A percentile compares a stretch with the other conserved stretches of the same genome.
Conservation (phyloP, 2,888 invertebrate species). For the Rutpela maculata region DNA sequence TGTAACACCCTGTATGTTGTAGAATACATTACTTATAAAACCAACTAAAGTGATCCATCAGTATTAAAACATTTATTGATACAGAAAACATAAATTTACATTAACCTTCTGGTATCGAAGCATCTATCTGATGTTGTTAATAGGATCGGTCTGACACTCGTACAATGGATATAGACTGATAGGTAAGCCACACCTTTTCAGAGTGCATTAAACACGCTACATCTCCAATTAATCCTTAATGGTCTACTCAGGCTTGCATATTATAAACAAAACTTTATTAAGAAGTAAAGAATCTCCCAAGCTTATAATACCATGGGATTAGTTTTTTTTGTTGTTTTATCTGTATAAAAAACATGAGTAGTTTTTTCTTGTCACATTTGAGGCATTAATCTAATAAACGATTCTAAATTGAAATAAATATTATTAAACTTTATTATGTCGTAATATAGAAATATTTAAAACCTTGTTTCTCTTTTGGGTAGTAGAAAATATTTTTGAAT, state of each 20-base stretch:
- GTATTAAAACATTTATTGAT: conserved; percentile 23
- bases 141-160: conserved; percentile 64
- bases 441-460: too few species aligned
- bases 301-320: conserved; percentile 37
- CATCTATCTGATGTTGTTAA: conserved; percentile 55
- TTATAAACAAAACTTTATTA: conserved; percentile 45
- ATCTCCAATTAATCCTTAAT: conserved; percentile 64
- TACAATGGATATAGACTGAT: conserved; percentile 63
- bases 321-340: conserved; percentile 33
- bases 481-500: too few species aligned
- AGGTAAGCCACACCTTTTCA: conserved; percentile 70
- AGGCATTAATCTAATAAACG: neutral
- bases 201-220: conserved; percentile 66
- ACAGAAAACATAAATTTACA: conserved; percentile 25
- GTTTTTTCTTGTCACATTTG: neutral
- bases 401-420: neutral
- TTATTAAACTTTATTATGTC: neutral
- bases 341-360: neutral
- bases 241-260: conserved; percentile 47
- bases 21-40: neutral
- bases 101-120: conserved; percentile 42
- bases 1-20: neutral
- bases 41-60: conserved; percentile 9
- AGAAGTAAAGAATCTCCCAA: conserved; percentile 39
- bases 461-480: too few species aligned